phyloP scores from a whole-genome alignment of 2,797 vertebrate genomes.

The Trachurus trachurus region DNA sequence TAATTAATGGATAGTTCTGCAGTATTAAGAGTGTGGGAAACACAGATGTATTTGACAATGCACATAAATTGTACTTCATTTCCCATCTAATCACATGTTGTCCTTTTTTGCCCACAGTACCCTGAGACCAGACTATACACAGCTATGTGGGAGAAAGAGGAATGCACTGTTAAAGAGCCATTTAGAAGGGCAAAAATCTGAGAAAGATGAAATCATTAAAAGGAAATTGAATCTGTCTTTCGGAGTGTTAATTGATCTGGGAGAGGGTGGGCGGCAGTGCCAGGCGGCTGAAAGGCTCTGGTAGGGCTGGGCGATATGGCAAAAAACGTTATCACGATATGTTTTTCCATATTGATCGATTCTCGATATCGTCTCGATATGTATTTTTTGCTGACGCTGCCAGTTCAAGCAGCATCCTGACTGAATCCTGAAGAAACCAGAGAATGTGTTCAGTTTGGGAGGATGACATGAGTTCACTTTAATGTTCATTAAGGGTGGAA shows the following conservation, averaged over 20 bases:
- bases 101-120: conserved; percentile 53
- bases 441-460: too few relatives aligned
- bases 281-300: conserved; percentile 63
- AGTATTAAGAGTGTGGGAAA: conserved; percentile 56
- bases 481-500: too few relatives aligned
- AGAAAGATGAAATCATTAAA: conserved; percentile 83
- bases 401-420: too few relatives aligned
- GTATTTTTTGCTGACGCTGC: too few relatives aligned
- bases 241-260: conserved; percentile 76
- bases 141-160: conserved; percentile 34
- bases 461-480: too few relatives aligned
- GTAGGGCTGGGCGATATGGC: too few relatives aligned
- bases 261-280: conserved; percentile 64
- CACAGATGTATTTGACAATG: conserved; percentile 55
- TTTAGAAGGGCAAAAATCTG: conserved; percentile 64
- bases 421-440: too few relatives aligned
- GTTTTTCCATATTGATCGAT: too few relatives aligned
- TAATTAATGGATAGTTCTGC: conserved; percentile 20
- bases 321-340: too few relatives aligned
- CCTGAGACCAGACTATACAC: conserved; percentile 44
- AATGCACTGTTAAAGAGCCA: conserved; percentile 69
- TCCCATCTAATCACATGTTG: conserved; percentile 61
- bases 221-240: conserved; percentile 82
- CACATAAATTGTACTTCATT: conserved; percentile 72
- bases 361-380: too few relatives aligned